phyloP scores from a whole-genome alignment of 2,888 invertebrate genomes.

The Andrena camellia region DNA sequence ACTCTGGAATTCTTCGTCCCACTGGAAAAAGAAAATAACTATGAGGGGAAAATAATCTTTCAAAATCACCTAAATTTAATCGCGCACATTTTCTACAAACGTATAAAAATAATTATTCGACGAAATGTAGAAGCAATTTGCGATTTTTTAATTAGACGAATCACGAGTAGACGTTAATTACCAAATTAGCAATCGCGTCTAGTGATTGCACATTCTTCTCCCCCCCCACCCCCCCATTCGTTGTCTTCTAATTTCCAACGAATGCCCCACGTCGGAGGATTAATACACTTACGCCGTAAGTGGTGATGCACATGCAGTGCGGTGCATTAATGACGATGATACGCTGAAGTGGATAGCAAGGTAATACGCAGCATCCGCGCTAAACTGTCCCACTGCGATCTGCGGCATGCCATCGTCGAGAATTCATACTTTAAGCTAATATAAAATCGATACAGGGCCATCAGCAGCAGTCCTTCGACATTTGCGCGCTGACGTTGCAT shows the following conservation, averaged over 20 bases:
- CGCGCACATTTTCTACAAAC: not conserved
- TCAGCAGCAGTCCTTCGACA: not conserved
- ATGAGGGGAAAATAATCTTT: not conserved
- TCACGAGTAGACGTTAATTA: not conserved
- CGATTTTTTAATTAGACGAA: not conserved
- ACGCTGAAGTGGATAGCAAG: constrained; percentile 68
- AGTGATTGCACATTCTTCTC: not conserved
- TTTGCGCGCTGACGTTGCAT: too few relatives aligned
- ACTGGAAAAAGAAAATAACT: too few relatives aligned
- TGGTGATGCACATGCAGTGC: constrained; percentile 28
- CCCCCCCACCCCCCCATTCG: too few relatives aligned
- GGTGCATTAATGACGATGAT: constrained; percentile 67
- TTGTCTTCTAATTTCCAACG: constrained; percentile 7
- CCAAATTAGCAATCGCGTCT: not conserved
- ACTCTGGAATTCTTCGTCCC: too few relatives aligned
- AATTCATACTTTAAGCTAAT: constrained; percentile 6
- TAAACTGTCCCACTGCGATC: constrained; percentile 52
- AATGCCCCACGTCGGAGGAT: constrained; percentile 7
- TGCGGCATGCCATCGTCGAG: constrained; percentile 23
- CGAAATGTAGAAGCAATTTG: not conserved
- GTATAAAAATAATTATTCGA: not conserved
- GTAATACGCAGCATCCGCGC: constrained; percentile 70
- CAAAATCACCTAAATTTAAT: not conserved
- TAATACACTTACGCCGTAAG: constrained; percentile 40
- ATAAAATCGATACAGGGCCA: constrained; percentile 17